phyloP scores from a whole-genome alignment of 92 coral and sea anemone genomes.

The Epizoanthus fatuus region DNA sequence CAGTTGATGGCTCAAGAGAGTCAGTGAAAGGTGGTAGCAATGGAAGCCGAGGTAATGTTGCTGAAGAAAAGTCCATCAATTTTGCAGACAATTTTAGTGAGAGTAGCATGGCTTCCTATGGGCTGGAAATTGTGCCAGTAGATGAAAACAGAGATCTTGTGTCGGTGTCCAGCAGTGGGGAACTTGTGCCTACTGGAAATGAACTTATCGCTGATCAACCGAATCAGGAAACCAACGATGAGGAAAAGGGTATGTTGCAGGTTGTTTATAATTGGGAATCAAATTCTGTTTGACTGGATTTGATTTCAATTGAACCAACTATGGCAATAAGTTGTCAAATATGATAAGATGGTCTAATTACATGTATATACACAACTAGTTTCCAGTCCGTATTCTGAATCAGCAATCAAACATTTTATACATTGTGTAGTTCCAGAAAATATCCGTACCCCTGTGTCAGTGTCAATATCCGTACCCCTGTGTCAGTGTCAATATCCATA shows the following conservation, averaged over 20 bases:
- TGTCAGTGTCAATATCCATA: too few species aligned
- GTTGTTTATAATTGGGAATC: neutral
- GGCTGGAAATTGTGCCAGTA: conserved; percentile 55
- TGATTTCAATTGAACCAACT: too few species aligned
- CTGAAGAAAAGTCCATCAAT: neutral
- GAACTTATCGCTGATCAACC: conserved; percentile 22
- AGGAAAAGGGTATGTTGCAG: conserved; percentile 47
- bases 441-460: too few species aligned
- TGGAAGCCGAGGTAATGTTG: neutral
- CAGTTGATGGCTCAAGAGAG: neutral
- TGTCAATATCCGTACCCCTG: too few species aligned
- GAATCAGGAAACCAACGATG: conserved; percentile 12
- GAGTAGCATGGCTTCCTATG: conserved; percentile 17
- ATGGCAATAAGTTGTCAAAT: too few species aligned
- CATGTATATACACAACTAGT: too few species aligned
- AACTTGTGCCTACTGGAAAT: conserved; percentile 55
- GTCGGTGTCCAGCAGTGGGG: conserved; percentile 61
- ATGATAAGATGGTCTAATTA: too few species aligned
- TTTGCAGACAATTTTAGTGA: conserved; percentile 1
- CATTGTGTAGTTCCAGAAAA: too few species aligned
- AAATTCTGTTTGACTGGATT: neutral
- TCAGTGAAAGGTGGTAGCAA: neutral
- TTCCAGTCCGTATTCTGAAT: too few species aligned
- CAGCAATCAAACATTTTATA: too few species aligned
- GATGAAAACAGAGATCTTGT: conserved; percentile 34